Evolutionary conservation across 1,140 invertebrate species (phyloP), one percentile per base, ranked within the genome.

Genomic region (Drosophila murphyi): DNA sequence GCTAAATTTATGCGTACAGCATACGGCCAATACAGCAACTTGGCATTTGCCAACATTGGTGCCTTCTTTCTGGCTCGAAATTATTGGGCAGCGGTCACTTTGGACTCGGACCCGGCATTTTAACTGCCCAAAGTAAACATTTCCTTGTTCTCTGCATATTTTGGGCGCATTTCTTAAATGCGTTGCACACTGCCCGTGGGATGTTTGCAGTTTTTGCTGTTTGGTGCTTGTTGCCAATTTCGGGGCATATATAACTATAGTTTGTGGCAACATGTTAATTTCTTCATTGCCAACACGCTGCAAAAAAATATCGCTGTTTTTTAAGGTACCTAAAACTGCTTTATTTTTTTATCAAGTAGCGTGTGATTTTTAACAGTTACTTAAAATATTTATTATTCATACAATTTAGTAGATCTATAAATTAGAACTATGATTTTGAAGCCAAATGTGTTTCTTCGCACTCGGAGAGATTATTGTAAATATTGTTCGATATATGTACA

Each of bases 231-330:
- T 78, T 78, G 78, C 41, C 50, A 45, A 56, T 85, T 85, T 12
- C 63, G 64, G 78, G 82, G 78, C 82, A 86, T 72, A 76, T 82
- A 86, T 86, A 87, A 86, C 82, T 86, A 82, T 75, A 87, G 70
- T 86, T 86, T 85, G 82, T 72, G 79, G 83, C 80, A 86, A 86
- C 82, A 86, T 88, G 82, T 86, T 86, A 86, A 88, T 86, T 86
- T 86, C 82, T 86, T 88, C 68, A 86, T 86, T 86, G 79, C 59
- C 69, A 82, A 63, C 48, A 52, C 62, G 57, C 47, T 45, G 78
- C 61, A 64, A 20, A 20, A 35, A 64, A 35, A 64, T 1, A 29
- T 50, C 29, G 12, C n/a, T 61, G 8, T 35, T 35, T 34, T 35
- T 29, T 37, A 51, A 39, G 37, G 35, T 54, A 29, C 12, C 35